These are phyloP conservation scores for Mesitornis unicolor DNA, from an alignment of 2,113 vertebrate species.

Conservation along the genomic window DNA sequence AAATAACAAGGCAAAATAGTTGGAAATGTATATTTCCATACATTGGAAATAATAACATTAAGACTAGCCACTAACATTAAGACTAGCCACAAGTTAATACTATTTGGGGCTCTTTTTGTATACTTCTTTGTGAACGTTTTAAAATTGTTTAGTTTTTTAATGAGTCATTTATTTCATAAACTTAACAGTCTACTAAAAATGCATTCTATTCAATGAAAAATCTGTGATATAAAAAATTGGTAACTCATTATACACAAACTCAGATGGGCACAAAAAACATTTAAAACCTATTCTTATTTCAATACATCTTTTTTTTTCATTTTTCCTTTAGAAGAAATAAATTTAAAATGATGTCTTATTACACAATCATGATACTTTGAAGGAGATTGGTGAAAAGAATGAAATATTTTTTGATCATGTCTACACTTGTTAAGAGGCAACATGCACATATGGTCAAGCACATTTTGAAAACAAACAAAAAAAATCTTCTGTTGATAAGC, in stretches of 20 bases:
- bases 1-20: neutral
- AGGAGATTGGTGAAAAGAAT: neutral
- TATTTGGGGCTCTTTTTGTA: slow-evolving; percentile 3
- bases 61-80: neutral
- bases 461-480: neutral
- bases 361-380: neutral
- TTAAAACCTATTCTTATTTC: neutral
- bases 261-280: neutral
- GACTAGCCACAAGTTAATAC: neutral
- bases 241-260: neutral
- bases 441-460: neutral
- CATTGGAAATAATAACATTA: too few relatives aligned
- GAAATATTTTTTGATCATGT: neutral
- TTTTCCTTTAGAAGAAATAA: neutral
- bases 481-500: neutral
- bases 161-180: slow-evolving; percentile 33
- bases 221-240: neutral
- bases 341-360: neutral
- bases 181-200: neutral
- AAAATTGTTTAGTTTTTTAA: slow-evolving; percentile 30
- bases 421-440: neutral
- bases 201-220: neutral
- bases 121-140: slow-evolving; percentile 33
- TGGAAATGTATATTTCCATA: too few relatives aligned
- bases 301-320: neutral